Base-by-base conservation (phyloP, 2,797 vertebrate genomes). In the Coracias cyanogaster region DNA sequence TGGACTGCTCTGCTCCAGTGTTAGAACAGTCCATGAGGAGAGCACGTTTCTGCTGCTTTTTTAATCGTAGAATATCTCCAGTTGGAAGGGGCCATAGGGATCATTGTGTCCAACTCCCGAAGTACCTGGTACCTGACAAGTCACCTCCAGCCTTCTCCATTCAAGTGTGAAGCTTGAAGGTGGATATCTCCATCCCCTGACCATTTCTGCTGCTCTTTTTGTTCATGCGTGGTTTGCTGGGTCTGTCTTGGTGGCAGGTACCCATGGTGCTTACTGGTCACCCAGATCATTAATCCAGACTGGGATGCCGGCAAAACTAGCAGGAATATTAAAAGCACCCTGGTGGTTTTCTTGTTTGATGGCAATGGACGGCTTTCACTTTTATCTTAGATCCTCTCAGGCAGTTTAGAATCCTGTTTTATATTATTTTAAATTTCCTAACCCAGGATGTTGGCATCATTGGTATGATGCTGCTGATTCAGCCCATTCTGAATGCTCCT, bases 401-500 rank as follows among this genome's bases (percentile, higher is more conserved):
- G 24, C 86, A 89, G 54, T 82, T 90, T 39, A 52, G 41, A 41
- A 19, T 58, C 41, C 25, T 3, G 0, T 84, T 65, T 84, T 35
- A 1, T 35, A 25, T 82, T 65, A 55, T 80, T 87, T 88, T 37
- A 52, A 12, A 4, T 79, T 82, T 86, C 46, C 54, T 72, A n/a
- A 55, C 41, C 41, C 43, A 9, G 14, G 20, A 4, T 21, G 12
- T n/a, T 89, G 62, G 43, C 45, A n/a, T 55, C 55, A 35, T 5
- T 25, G 43, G 15, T 20, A 2, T 2, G 57, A 16, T 54, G 66
- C 55, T 41, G 31, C 21, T 55, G 72, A 46, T 43, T 35, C 61
- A 17, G 33, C 19, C 31, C 0, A 0, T 73, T 69, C 16, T 18
- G 76, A 5, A 21, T 9, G 12, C 25, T 90, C 54, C 17, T 69